Conservation (phyloP, 2,888 invertebrate genomes). For the Drosophila longiperda region DNA sequence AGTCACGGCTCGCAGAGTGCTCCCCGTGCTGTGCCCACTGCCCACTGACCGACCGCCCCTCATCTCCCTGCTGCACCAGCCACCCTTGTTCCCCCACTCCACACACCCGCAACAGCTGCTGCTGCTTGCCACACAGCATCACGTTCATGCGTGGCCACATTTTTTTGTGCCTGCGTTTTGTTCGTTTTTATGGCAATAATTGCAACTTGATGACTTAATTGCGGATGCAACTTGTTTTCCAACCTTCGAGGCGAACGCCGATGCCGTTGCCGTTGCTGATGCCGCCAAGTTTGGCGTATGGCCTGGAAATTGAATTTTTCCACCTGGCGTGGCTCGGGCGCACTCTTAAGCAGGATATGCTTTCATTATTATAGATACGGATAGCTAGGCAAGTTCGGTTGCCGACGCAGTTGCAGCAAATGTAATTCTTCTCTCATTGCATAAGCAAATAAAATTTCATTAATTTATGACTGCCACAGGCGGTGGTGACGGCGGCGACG, state of each 20-base stretch:
- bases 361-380: conserved; percentile 78
- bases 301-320: conserved; percentile 81
- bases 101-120: not conserved
- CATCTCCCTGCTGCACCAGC: not conserved
- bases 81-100: not conserved
- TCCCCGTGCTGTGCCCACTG: conserved; percentile 15
- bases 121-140: conserved; percentile 60
- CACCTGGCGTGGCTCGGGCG: conserved; percentile 63
- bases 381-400: conserved; percentile 23
- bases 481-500: conserved; percentile 27
- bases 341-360: conserved; percentile 78
- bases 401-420: not conserved
- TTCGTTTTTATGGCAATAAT: conserved; percentile 82
- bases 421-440: conserved; percentile 71
- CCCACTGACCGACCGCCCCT: not conserved
- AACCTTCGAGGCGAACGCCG: conserved; percentile 54
- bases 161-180: conserved; percentile 77
- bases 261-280: conserved; percentile 4
- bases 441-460: conserved; percentile 80
- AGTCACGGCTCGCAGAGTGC: conserved; percentile 37
- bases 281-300: conserved; percentile 33
- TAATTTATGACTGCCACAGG: conserved; percentile 79
- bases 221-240: conserved; percentile 82
- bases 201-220: conserved; percentile 81
- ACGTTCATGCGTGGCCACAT: conserved; percentile 81